These are phyloP conservation scores for Digitonthophagus gazella DNA, from an alignment of 2,888 invertebrate genomes.

Conservation along the genomic window DNA sequence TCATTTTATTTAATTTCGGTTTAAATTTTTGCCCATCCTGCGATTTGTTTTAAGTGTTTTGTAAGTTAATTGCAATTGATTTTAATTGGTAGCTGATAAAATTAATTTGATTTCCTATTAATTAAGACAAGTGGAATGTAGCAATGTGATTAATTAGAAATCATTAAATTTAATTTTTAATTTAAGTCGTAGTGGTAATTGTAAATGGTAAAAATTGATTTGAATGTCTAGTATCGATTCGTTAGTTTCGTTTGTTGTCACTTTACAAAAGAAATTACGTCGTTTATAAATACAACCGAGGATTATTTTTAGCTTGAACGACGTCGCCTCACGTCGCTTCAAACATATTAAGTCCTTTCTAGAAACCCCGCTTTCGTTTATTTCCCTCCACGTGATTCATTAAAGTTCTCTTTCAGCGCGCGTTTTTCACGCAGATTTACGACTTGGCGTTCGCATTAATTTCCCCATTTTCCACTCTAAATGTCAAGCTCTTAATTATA, in stretches of 20 bases:
- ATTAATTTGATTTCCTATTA: too few species aligned
- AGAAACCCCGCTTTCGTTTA: not conserved
- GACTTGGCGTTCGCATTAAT: not conserved
- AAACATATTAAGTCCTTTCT: not conserved
- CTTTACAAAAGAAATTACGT: not conserved
- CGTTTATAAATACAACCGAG: not conserved
- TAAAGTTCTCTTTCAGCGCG: not conserved
- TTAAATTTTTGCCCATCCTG: not conserved
- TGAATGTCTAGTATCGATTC: not conserved
- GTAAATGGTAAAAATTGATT: too few species aligned
- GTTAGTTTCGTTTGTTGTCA: not conserved
- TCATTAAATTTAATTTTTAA: too few species aligned
- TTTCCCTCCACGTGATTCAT: not conserved
- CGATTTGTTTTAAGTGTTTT: too few species aligned
- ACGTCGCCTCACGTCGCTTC: not conserved
- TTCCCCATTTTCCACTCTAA: too few species aligned
- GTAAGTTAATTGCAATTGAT: not conserved
- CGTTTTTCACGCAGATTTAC: too few species aligned
- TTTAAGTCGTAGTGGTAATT: too few species aligned
- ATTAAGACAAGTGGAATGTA: too few species aligned
- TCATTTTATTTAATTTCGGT: not conserved
- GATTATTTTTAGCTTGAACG: not conserved
- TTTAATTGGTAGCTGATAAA: not conserved
- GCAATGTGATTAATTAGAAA: too few species aligned
- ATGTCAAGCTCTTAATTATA: not conserved